Evolutionary conservation across 2,113 vertebrate species (phyloP).

Genomic region (Natator depressus): DNA sequence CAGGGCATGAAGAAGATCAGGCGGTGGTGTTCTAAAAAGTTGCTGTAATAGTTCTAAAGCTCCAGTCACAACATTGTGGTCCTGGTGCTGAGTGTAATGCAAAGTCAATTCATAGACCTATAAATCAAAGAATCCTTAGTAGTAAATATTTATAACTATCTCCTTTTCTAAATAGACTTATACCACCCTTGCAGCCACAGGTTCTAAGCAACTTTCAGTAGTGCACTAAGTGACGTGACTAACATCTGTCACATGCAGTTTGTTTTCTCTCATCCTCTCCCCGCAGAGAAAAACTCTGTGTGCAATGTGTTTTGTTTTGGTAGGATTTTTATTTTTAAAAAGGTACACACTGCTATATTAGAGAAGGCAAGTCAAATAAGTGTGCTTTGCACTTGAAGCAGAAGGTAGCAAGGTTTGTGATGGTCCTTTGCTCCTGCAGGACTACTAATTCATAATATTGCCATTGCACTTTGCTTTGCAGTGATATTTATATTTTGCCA

Average conservation of each 20-base stretch:
- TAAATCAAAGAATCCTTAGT: background rate
- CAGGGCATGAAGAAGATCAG: constrained; percentile 89
- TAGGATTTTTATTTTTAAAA: background rate
- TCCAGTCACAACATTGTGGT: constrained; percentile 97
- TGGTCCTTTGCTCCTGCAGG: background rate
- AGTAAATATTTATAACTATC: background rate
- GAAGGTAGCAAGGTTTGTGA: background rate
- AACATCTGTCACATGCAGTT: background rate
- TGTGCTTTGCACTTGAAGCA: background rate
- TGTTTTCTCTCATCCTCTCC: background rate
- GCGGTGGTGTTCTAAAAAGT: constrained; percentile 90
- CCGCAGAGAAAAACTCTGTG: background rate
- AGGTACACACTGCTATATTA: background rate
- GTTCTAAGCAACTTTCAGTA: background rate
- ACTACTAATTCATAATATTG: background rate
- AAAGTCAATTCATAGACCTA: constrained; percentile 97
- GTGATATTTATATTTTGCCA: background rate
- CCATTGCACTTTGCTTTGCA: background rate
- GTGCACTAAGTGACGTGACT: background rate
- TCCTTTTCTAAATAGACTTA: background rate
- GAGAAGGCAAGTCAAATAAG: background rate
- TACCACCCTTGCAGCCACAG: background rate
- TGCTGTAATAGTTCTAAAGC: constrained; percentile 95
- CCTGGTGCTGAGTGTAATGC: constrained; percentile 93
- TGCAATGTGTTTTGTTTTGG: background rate